These are phyloP conservation scores for Hydriomena furcata DNA, from an alignment of 2,888 invertebrate genomes.

Conservation along the genomic window DNA sequence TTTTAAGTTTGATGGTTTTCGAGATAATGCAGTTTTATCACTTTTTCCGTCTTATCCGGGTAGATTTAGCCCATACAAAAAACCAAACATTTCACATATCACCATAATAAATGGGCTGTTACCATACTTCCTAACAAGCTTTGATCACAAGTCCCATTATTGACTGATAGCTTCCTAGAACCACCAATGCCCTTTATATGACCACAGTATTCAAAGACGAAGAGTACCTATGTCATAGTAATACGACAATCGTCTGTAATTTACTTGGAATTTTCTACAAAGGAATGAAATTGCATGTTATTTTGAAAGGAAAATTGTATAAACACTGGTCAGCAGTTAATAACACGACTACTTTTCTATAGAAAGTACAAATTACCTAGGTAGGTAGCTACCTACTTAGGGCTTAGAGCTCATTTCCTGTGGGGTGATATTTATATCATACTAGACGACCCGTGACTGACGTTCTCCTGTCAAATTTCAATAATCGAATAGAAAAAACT, in stretches of 20 bases:
- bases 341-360: conserved; percentile 7
- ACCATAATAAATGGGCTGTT: background rate
- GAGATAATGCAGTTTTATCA: no score
- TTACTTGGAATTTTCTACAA: conserved; percentile 10
- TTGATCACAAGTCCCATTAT: background rate
- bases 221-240: background rate
- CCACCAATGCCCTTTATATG: conserved; percentile 12
- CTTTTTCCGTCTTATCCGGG: no score
- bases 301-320: conserved; percentile 45
- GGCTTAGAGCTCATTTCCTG: conserved; percentile 16
- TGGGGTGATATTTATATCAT: no score
- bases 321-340: conserved; percentile 28
- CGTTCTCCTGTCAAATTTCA: no score
- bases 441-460: no score
- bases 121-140: background rate
- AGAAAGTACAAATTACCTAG: conserved; percentile 15
- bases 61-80: no score
- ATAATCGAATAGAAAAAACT: no score
- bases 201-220: background rate
- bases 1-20: no score
- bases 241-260: conserved; percentile 3
- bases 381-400: no score
- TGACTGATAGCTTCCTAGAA: conserved; percentile 1
- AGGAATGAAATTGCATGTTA: conserved; percentile 57
- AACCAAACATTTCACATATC: no score